Conservation (phyloP, 2,797 vertebrate genomes). For the Epinephelus coioides region DNA sequence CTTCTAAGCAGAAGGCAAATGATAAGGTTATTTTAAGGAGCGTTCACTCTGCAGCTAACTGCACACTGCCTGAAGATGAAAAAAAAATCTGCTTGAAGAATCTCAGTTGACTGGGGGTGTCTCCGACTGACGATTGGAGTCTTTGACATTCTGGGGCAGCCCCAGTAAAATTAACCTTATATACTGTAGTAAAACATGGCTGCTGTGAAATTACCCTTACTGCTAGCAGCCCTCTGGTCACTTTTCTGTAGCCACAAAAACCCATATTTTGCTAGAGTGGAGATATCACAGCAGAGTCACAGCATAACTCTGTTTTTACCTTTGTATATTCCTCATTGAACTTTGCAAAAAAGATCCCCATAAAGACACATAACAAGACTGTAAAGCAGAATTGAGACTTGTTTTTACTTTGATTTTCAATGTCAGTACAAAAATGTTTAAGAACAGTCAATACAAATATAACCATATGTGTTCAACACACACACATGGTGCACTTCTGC, state of each 20-base stretch:
- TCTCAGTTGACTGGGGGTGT: too few species aligned
- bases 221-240: not conserved
- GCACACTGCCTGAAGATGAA: too few species aligned
- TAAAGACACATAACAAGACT: not conserved
- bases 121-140: too few species aligned
- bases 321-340: conserved; percentile 5
- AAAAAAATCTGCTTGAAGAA: too few species aligned
- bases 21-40: too few species aligned
- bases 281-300: not conserved
- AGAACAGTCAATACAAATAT: conserved; percentile 45
- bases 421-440: conserved; percentile 59
- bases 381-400: conserved; percentile 4
- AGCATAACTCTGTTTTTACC: not conserved
- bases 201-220: too few species aligned
- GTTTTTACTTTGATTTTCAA: conserved; percentile 48
- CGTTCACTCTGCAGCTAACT: too few species aligned
- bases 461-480: conserved; percentile 2
- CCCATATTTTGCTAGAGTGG: not conserved
- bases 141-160: too few species aligned
- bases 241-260: not conserved
- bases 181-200: too few species aligned
- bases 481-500: conserved; percentile 2
- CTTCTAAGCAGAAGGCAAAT: too few species aligned
- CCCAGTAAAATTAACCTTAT: too few species aligned
- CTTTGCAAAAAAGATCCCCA: not conserved